phyloP scores from a whole-genome alignment of 2,113 vertebrate species.

The Catharus minimus region DNA sequence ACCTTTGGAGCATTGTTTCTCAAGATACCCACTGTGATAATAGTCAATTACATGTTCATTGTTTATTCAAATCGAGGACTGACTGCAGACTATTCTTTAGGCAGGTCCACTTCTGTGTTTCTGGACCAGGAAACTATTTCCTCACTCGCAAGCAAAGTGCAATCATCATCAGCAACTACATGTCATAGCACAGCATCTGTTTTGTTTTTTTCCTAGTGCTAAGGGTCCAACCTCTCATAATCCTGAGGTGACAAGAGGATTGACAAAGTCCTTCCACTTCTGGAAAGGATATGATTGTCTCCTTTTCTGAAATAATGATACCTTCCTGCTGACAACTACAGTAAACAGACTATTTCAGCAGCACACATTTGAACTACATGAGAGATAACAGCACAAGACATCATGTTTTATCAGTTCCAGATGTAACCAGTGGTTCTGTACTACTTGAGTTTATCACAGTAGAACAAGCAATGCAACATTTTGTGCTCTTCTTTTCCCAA shows the following conservation, averaged over 20 bases:
- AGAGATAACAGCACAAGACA: not conserved
- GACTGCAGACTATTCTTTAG: not conserved
- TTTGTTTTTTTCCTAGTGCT: not conserved
- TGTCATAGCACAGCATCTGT: not conserved
- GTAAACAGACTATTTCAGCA: not conserved
- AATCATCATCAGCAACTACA: not conserved
- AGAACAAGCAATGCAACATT: not conserved
- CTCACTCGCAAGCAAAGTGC: not conserved
- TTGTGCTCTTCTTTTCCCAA: not conserved
- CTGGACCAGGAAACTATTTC: not conserved
- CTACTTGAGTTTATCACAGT: not conserved
- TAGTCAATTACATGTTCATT: not conserved
- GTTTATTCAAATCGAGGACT: not conserved
- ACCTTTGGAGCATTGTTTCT: not conserved
- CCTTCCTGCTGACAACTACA: rapidly evolving
- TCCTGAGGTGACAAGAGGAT: not conserved
- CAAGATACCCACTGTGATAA: not conserved
- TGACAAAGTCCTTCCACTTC: not conserved
- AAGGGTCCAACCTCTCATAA: not conserved
- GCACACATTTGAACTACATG: not conserved
- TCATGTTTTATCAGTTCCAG: not conserved
- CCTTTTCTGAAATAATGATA: not conserved
- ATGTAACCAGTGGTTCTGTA: not conserved
- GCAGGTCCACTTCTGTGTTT: not conserved
- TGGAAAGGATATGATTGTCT: not conserved